These are phyloP conservation scores for Sisor rabdophorus DNA, from an alignment of 2,113 vertebrate genomes.

Conservation along the genomic window DNA sequence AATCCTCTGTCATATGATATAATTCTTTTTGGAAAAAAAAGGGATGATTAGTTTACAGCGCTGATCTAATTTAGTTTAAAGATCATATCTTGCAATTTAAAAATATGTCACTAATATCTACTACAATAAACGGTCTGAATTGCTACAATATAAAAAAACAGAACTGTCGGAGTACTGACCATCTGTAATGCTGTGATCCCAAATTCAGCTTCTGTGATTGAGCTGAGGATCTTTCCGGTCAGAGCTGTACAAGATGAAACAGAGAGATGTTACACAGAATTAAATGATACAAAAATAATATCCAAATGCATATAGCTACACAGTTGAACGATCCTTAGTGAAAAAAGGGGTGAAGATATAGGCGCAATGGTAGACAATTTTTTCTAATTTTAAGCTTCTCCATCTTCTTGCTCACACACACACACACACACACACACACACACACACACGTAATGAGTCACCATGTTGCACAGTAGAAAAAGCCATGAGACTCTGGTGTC, in stretches of 20 bases:
- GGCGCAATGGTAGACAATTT: neutral
- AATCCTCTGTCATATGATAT: slow-evolving; percentile 29
- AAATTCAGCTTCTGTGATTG: slow-evolving; percentile 81
- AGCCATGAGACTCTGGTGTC: slow-evolving; percentile 4
- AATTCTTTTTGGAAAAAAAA: neutral
- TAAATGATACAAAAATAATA: neutral
- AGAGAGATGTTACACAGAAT: slow-evolving; percentile 15
- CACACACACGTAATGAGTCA: slow-evolving; percentile 30
- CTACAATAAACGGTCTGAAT: neutral
- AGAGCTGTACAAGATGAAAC: slow-evolving; percentile 69
- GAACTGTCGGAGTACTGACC: slow-evolving; percentile 57
- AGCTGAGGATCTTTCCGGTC: slow-evolving; percentile 84
- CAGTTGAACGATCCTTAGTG: neutral
- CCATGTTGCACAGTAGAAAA: slow-evolving; percentile 13
- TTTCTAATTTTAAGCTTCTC: neutral
- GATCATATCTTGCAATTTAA: neutral
- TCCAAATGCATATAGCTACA: neutral
- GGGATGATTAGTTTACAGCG: neutral
- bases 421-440: slow-evolving; percentile 10
- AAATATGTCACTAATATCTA: no score
- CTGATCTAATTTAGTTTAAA: neutral
- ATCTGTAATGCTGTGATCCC: slow-evolving; percentile 89
- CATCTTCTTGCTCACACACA: neutral
- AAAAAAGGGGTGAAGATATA: neutral
- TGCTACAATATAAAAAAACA: neutral